Base-by-base conservation (phyloP, 92 coral and sea anemone genomes). In the Parazoanthus atlanticus region DNA sequence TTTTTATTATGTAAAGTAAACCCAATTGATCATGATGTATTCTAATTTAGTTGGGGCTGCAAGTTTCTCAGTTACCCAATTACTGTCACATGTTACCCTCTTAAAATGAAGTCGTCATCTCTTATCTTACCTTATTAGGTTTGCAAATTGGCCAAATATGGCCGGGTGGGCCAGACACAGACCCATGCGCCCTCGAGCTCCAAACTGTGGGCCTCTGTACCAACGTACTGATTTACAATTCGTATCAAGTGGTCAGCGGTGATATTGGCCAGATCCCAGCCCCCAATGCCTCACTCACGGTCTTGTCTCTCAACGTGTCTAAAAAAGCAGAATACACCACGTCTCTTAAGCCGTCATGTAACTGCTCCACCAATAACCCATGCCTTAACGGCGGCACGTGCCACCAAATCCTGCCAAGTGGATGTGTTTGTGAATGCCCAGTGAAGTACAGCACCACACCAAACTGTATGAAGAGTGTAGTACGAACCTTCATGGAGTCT, bases 181-280 rank as follows among this genome's bases (percentile, higher is more conserved):
- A 94, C 86, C 86, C 86, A 72, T 96, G 99, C 54, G 94, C 94
- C 13, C 85, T 86, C 25, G 92, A 94, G 73, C 30, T 64, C 19
- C 86, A 88, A 58, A 84, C 76, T 36, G 86, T 88, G 7, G 99
- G 99, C 49, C 76, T 93, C 19, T 96, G 99, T 61, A 82, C 80
- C 47, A 95, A 93, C 83, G 86, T 96, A 33, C 76, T 81, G 75
- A 93, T 96, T 15, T 61, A 75, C 56, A 81, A 87, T 17, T 88
- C 99, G n/a, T 95, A 88, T 88, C 88, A 91, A 47, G 95, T 95
- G 85, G 95, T 93, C 94, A 92, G 94, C 88, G 97, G 99, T 41
- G 95, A 96, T 81, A 90, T 92, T 85, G 99, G 99, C 54, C 93
- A 95, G 74, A 84, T 93, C 52, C 98, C 99, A 33, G 96, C 99